A percentile compares a stretch with the other conserved stretches of the same genome.
These are phyloP conservation scores for Gephyroberyx darwinii DNA, from an alignment of 2,797 vertebrate species.

Conservation along the genomic window DNA sequence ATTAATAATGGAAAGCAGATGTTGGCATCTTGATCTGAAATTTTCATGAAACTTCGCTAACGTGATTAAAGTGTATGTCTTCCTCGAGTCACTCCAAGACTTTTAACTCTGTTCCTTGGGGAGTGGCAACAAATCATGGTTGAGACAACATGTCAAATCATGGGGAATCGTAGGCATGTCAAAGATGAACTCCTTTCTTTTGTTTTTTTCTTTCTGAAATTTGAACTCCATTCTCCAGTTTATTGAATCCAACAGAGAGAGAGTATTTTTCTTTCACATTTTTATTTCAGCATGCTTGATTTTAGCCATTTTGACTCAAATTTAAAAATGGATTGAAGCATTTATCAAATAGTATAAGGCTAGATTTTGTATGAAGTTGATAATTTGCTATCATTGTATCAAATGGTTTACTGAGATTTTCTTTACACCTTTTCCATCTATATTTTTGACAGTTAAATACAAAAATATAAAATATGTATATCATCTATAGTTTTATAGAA, in stretches of 20 bases:
- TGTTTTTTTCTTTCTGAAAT: conserved; percentile 37
- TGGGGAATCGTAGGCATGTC: conserved; percentile 64
- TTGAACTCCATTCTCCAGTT: conserved; percentile 42
- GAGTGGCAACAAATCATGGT: conserved; percentile 81
- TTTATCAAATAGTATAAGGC: background rate
- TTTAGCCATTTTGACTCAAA: background rate
- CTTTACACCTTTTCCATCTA: background rate
- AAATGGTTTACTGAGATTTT: too few relatives aligned
- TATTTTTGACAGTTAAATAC: background rate
- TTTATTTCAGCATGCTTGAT: conserved; percentile 4
- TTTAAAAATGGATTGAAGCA: background rate
- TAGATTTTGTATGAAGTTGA: background rate
- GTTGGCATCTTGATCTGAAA: conserved; percentile 79
- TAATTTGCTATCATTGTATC: background rate
- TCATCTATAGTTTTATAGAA: too few relatives aligned
- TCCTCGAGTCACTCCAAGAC: conserved; percentile 78
- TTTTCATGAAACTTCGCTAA: conserved; percentile 81
- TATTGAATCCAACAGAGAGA: conserved; percentile 28
- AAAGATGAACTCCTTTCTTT: conserved; percentile 46
- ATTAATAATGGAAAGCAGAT: conserved; percentile 83
- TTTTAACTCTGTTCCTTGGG: conserved; percentile 78
- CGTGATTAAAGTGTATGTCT: conserved; percentile 82
- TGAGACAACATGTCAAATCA: conserved; percentile 82
- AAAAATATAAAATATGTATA: background rate
- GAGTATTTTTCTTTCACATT: conserved; percentile 42